A percentile compares a stretch with the other conserved stretches of the same genome.
phyloP scores from a whole-genome alignment of 2,797 vertebrate genomes.

The Pseudochaenichthys georgianus region DNA sequence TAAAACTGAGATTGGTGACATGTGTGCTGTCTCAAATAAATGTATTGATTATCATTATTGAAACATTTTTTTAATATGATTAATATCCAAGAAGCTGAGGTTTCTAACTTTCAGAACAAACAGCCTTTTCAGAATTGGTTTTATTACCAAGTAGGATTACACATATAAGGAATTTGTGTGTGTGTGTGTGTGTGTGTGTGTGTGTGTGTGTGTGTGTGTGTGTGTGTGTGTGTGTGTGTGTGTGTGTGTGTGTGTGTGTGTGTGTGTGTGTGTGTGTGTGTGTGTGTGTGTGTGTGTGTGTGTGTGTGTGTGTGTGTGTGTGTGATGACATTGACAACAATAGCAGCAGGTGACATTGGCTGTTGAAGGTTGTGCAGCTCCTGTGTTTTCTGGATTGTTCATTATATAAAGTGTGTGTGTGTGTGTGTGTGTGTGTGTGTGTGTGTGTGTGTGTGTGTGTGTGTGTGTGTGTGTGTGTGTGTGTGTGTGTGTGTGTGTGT shows the following conservation, averaged over 20 bases:
- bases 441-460: too few relatives aligned
- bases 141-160: neutral
- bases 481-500: conserved; percentile 10
- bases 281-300: conserved; percentile 10
- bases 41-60: too few relatives aligned
- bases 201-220: too few relatives aligned
- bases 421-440: neutral
- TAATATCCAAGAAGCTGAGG: neutral
- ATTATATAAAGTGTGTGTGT: conserved; percentile 25
- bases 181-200: too few relatives aligned
- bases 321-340: conserved; percentile 60
- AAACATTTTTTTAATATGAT: neutral
- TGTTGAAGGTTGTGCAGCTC: conserved; percentile 70
- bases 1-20: too few relatives aligned
- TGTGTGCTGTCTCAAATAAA: neutral
- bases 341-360: conserved; percentile 60
- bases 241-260: too few relatives aligned
- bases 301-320: neutral
- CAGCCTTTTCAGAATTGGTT: too few relatives aligned
- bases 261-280: too few relatives aligned
- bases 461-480: too few relatives aligned
- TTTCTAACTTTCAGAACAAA: neutral
- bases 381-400: conserved; percentile 69
- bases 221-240: too few relatives aligned
- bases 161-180: too few relatives aligned